Evolutionary conservation across 2,113 vertebrate genomes (phyloP).

Genomic region (Morone saxatilis): DNA sequence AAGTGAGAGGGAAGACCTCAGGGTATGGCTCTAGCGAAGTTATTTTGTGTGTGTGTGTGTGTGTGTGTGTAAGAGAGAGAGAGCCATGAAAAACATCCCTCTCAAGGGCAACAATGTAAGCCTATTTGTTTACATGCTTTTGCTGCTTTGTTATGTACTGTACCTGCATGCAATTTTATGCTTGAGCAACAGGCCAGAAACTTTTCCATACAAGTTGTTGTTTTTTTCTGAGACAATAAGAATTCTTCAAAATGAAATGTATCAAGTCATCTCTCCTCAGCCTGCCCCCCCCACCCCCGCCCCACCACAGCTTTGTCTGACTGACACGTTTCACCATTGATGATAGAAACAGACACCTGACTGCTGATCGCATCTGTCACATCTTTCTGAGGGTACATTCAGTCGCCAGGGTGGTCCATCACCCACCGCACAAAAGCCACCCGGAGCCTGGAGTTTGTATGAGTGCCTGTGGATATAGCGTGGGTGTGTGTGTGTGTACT

Average conservation of each 20-base stretch:
- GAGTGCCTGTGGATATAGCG: slow-evolving; percentile 37
- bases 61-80: slow-evolving; percentile 8
- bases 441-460: slow-evolving; percentile 38
- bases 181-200: slow-evolving; percentile 29
- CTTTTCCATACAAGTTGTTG: slow-evolving; percentile 3
- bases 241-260: slow-evolving; percentile 35
- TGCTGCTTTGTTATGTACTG: slow-evolving; percentile 18
- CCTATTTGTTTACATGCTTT: slow-evolving; percentile 37
- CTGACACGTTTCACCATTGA: slow-evolving; percentile 58
- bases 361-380: slow-evolving; percentile 52
- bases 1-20: slow-evolving; percentile 50
- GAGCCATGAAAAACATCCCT: slow-evolving; percentile 41
- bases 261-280: slow-evolving; percentile 36
- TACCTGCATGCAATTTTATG: slow-evolving; percentile 44
- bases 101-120: slow-evolving; percentile 23
- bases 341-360: slow-evolving; percentile 62
- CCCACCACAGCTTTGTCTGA: slow-evolving; percentile 39
- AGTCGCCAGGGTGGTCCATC: slow-evolving; percentile 75
- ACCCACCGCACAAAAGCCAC: slow-evolving; percentile 41
- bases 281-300: background rate
- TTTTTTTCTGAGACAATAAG: slow-evolving; percentile 21
- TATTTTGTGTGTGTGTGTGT: slow-evolving; percentile 25
- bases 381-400: slow-evolving; percentile 57
- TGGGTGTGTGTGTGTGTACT: slow-evolving; percentile 19
- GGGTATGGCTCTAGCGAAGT: slow-evolving; percentile 29